Base-by-base conservation (phyloP, 2,888 invertebrate genomes). In the Erpobdella octoculata region DNA sequence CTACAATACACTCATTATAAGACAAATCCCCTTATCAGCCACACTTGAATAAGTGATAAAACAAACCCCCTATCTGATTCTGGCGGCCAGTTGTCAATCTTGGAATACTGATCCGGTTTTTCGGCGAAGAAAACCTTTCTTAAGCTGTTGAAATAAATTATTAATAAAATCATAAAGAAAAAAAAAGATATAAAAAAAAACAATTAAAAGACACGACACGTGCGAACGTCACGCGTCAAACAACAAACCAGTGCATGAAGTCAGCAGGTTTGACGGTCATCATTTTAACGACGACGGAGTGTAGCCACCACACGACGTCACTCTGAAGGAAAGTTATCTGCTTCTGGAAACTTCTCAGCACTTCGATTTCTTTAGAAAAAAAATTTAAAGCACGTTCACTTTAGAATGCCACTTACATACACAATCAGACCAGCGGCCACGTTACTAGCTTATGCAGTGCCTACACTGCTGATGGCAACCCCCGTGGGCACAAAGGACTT, bases 231-330 rank as follows among this genome's bases (percentile, higher is more conserved):
- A 21, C 28, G 12, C 35, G 8, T 12, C 33, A 12, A 25, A 9
- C 12, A 48, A 38, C 25, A 38, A 41, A 73, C 79, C 78, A 77
- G 78, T 89, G 89, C 77, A 89, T 87, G 79, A 89, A 90, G 78
- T 92, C 92, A 38, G 86, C 86, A 0, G 88, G 85, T 36, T 87
- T 86, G 3, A 92, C 88, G 33, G 88, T 86, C 82, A 89, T 92
- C 74, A 90, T 85, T 73, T 88, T 87, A 67, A 89, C 88, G 4
- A 91, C 92, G 8, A 89, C 87, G 76, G 90, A 90, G 77, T 92
- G 89, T 80, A 96, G 85, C 95, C 95, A 96, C 78, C 88, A 88
- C 0, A 94, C 88, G 36, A 91, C 89, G 78, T 93, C 90, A 76
- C 90, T 86, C 84, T 96, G 93, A 76, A 95, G 90, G 12, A 81